phyloP scores from a whole-genome alignment of 92 coral and sea anemone genomes.

The Heteractis magnifica region DNA sequence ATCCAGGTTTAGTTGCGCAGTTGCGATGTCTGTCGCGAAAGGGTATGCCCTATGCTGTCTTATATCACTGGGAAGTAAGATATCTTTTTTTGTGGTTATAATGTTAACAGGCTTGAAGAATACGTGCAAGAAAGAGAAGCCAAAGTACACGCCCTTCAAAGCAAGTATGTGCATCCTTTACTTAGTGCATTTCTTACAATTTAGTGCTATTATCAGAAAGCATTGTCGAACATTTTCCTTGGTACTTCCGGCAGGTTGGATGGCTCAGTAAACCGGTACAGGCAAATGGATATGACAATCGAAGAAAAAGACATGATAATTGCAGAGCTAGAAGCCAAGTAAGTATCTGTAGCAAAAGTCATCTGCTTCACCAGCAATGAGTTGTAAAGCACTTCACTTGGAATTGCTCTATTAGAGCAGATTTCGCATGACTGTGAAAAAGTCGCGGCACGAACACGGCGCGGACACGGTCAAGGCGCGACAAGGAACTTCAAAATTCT shows the following conservation, averaged over 20 bases:
- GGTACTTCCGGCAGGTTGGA: slow-evolving; percentile 64
- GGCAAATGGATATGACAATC: slow-evolving; percentile 81
- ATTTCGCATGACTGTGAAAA: no score
- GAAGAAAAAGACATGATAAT: slow-evolving; percentile 88
- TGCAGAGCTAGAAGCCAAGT: slow-evolving; percentile 91
- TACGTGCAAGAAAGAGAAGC: slow-evolving; percentile 78
- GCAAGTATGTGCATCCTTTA: slow-evolving; percentile 44
- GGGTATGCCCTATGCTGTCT: no score
- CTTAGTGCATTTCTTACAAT: no score
- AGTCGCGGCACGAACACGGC: no score
- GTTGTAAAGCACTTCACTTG: no score
- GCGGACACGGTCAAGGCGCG: no score
- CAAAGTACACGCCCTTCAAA: slow-evolving; percentile 71
- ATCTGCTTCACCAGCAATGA: not conserved
- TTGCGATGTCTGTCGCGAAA: no score
- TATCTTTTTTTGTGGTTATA: not conserved
- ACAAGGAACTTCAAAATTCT: no score
- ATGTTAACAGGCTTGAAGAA: slow-evolving; percentile 62
- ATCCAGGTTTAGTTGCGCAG: no score
- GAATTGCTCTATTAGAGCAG: no score
- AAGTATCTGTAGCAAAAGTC: slow-evolving; percentile 11
- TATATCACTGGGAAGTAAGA: not conserved
- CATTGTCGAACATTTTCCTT: not conserved
- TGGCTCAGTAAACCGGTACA: slow-evolving; percentile 78
- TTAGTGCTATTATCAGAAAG: no score